Conservation (phyloP, 2,797 vertebrate species). For the Paguma larvata region DNA sequence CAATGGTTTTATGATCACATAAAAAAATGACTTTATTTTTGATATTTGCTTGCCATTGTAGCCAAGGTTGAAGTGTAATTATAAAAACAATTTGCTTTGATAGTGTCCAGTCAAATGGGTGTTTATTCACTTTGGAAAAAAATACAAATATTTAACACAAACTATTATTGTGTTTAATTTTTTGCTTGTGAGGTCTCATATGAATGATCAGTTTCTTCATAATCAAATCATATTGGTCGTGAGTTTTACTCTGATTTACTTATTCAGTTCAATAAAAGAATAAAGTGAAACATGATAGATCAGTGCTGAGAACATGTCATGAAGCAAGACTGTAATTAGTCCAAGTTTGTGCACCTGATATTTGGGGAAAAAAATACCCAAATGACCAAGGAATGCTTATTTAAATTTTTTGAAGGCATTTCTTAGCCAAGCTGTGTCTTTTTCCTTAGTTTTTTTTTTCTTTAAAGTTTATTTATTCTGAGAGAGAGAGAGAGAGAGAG, state of each 20-base stretch:
- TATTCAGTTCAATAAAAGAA: neutral
- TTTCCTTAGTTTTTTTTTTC: neutral
- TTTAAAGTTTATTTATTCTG: too few species aligned
- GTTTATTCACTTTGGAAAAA: neutral
- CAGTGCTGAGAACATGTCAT: neutral
- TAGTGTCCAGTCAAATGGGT: neutral
- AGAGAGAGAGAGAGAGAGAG: too few species aligned
- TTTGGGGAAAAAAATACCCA: neutral
- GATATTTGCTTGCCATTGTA: neutral
- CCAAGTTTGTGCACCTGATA: neutral
- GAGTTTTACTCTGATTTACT: neutral
- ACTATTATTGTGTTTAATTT: neutral
- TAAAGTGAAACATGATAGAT: neutral
- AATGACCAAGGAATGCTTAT: neutral
- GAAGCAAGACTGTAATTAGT: neutral
- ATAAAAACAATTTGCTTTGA: neutral
- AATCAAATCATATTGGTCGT: neutral
- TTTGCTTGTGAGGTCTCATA: neutral
- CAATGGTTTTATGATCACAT: neutral
- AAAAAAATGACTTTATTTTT: neutral
- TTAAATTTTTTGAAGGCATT: neutral
- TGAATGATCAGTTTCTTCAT: neutral
- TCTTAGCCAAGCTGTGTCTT: neutral
- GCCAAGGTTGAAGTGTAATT: neutral
- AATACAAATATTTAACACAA: neutral